Conservation (phyloP, 2,113 vertebrate genomes). For the Festucalex cinctus region DNA sequence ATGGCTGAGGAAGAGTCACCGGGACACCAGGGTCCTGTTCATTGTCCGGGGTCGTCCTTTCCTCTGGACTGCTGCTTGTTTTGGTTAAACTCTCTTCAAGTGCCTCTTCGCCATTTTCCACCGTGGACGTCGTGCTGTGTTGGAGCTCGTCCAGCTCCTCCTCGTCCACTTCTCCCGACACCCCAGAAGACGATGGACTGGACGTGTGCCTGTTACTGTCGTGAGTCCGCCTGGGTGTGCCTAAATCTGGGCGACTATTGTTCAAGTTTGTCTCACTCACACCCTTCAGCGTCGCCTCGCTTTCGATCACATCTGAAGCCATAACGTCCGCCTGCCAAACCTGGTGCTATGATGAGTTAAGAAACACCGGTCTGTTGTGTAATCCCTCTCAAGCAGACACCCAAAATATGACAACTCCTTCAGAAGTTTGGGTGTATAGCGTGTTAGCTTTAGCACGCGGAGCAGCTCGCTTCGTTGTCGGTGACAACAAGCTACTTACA, state of each 20-base stretch:
- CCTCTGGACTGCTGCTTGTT: conserved; percentile 49
- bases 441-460: conserved; percentile 26
- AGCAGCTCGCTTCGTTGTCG: conserved; percentile 21
- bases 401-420: conserved; percentile 23
- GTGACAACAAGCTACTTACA: conserved; percentile 26
- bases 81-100: conserved; percentile 29
- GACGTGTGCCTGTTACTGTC: conserved; percentile 39
- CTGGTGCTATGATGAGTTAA: neutral
- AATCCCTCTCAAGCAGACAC: neutral
- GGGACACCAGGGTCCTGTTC: conserved; percentile 51
- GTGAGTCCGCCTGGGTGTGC: conserved; percentile 63
- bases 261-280: conserved; percentile 48
- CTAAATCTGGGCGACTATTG: conserved; percentile 55
- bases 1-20: conserved; percentile 30
- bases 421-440: conserved; percentile 36
- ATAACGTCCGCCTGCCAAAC: conserved; percentile 38
- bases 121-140: conserved; percentile 12
- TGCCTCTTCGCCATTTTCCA: conserved; percentile 47
- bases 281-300: conserved; percentile 51
- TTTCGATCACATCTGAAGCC: conserved; percentile 66
- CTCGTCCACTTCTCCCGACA: conserved; percentile 45
- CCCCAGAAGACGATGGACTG: conserved; percentile 55
- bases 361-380: neutral
- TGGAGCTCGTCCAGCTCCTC: conserved; percentile 36
- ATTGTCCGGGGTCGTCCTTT: conserved; percentile 50